These are phyloP conservation scores for Amphiprion percula DNA, from an alignment of 2,113 vertebrate genomes.

Conservation along the genomic window DNA sequence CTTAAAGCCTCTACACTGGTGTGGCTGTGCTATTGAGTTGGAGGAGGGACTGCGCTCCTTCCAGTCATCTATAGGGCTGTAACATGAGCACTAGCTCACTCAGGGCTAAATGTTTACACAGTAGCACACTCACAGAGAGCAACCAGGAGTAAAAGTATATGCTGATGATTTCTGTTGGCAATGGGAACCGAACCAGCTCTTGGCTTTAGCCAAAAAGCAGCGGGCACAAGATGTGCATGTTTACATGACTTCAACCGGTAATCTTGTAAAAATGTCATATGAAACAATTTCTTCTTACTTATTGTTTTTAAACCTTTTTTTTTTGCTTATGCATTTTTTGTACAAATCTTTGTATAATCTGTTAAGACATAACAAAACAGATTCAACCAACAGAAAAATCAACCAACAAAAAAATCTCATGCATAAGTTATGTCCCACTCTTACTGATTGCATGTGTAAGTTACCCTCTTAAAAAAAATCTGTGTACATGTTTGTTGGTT, in stretches of 20 bases:
- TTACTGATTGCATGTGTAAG: constrained; percentile 80
- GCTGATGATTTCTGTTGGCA: constrained; percentile 86
- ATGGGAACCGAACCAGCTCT: constrained; percentile 72
- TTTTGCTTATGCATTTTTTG: constrained; percentile 57
- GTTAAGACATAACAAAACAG: constrained; percentile 79
- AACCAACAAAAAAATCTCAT: constrained; percentile 79
- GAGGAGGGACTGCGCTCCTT: constrained; percentile 19
- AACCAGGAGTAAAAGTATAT: constrained; percentile 73
- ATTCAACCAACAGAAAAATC: constrained; percentile 72
- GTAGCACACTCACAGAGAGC: constrained; percentile 58
- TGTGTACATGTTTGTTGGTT: constrained; percentile 63
- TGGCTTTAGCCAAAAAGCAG: constrained; percentile 64
- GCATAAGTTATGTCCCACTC: constrained; percentile 82
- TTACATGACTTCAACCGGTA: constrained; percentile 66
- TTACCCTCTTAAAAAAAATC: constrained; percentile 70
- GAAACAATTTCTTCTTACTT: constrained; percentile 73
- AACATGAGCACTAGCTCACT: constrained; percentile 46
- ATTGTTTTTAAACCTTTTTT: constrained; percentile 31
- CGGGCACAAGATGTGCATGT: constrained; percentile 63
- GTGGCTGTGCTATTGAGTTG: constrained; percentile 56
- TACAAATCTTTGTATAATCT: constrained; percentile 82
- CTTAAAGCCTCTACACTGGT: constrained; percentile 59
- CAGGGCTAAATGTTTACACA: constrained; percentile 59
- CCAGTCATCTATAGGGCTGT: constrained; percentile 51
- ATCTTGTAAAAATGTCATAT: constrained; percentile 83